These are phyloP conservation scores for Parasteatoda tepidariorum DNA, from an alignment of 1,140 invertebrate genomes.

Conservation along the genomic window DNA sequence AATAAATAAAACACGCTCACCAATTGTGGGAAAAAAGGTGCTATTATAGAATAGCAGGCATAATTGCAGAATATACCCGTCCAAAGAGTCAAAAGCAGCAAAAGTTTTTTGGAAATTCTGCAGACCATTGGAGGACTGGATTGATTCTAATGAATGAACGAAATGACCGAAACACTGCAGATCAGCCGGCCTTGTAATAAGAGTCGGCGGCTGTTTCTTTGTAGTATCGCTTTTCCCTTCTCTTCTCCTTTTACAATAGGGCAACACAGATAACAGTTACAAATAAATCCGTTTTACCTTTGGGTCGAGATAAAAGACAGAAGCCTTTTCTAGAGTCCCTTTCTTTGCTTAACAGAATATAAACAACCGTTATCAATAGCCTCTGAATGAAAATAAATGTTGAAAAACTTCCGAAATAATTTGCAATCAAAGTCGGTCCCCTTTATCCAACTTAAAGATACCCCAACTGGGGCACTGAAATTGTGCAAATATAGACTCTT, in stretches of 20 bases:
- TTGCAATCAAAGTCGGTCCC: too few relatives aligned
- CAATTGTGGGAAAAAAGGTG: conserved; percentile 56
- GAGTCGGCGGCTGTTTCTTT: conserved; percentile 16
- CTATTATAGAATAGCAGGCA: conserved; percentile 60
- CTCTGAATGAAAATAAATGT: too few relatives aligned
- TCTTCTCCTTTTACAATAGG: conserved; percentile 28
- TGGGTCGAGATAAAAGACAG: too few relatives aligned
- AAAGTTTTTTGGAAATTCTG: conserved; percentile 32
- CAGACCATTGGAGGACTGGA: conserved; percentile 12
- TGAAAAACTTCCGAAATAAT: too few relatives aligned
- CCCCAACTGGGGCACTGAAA: too few relatives aligned
- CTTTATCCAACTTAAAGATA: too few relatives aligned
- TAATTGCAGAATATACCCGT: conserved; percentile 60
- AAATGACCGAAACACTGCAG: background rate
- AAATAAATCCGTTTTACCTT: too few relatives aligned
- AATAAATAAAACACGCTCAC: conserved; percentile 33
- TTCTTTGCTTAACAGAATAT: too few relatives aligned
- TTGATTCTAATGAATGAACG: background rate
- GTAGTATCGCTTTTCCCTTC: conserved; percentile 40
- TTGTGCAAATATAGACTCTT: too few relatives aligned
- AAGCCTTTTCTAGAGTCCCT: too few relatives aligned
- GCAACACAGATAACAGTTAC: too few relatives aligned
- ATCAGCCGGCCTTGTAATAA: background rate
- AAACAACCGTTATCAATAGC: too few relatives aligned
- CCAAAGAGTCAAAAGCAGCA: conserved; percentile 43